Conservation (phyloP, 1,140 invertebrate genomes). For the Ostrea denselamellosa region DNA sequence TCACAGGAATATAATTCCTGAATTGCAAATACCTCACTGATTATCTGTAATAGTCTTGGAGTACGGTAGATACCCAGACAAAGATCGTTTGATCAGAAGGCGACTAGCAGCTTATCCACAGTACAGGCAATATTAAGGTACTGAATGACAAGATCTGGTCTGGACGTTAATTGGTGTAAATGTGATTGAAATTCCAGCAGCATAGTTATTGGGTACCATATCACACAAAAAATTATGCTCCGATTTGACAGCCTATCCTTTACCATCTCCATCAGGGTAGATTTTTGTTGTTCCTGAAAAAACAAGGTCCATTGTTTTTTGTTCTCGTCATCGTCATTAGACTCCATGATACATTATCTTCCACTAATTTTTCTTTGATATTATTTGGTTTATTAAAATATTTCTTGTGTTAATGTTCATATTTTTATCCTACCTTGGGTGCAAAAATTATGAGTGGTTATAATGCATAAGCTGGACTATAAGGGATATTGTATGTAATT, state of each 20-base stretch:
- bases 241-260: background rate
- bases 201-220: conserved; percentile 15
- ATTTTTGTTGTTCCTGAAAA: too few species aligned
- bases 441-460: too few species aligned
- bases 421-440: too few species aligned
- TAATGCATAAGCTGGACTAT: too few species aligned
- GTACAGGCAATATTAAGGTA: conserved; percentile 22
- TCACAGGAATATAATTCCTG: conserved; percentile 22
- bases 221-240: background rate
- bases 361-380: too few species aligned
- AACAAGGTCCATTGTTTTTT: too few species aligned
- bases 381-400: too few species aligned
- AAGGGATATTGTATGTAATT: too few species aligned
- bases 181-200: conserved; percentile 10
- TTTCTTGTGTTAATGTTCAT: too few species aligned
- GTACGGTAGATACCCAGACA: background rate
- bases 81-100: conserved; percentile 15
- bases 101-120: background rate
- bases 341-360: too few species aligned
- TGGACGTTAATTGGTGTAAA: background rate
- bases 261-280: too few species aligned
- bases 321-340: too few species aligned
- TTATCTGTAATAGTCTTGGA: conserved; percentile 34
- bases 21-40: background rate
- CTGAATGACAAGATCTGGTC: background rate